Percentiles rank a stretch among this genome's conserved stretches.
phyloP scores from a whole-genome alignment of 2,888 invertebrate genomes.

The Diachrysia chrysitis region DNA sequence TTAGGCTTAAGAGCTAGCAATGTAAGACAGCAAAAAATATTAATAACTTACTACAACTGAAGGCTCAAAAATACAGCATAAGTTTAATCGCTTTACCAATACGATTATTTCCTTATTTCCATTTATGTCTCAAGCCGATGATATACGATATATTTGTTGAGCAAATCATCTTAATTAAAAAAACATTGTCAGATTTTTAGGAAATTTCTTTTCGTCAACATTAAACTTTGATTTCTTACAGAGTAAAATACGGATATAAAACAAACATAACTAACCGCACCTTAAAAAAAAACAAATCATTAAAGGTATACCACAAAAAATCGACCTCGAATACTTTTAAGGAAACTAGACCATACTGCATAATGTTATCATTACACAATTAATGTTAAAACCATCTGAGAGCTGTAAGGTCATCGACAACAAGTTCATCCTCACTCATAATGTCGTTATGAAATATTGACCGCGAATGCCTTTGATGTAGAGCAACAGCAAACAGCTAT shows the following conservation, averaged over 20 bases:
- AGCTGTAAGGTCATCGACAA: conserved; percentile 54
- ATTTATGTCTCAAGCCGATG: no score
- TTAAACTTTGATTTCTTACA: no score
- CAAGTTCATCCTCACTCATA: conserved; percentile 76
- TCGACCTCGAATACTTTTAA: conserved; percentile 27
- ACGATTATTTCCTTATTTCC: no score
- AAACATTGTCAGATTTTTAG: no score
- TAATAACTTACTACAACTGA: no score
- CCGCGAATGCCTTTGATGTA: conserved; percentile 76
- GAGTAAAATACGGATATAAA: neutral
- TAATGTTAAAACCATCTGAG: conserved; percentile 34
- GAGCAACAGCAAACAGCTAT: conserved; percentile 78
- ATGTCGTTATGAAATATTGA: conserved; percentile 76
- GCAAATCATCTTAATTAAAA: no score
- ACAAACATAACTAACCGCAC: neutral
- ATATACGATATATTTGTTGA: no score
- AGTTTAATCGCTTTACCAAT: no score
- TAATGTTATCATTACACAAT: conserved; percentile 35
- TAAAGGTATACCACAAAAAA: neutral
- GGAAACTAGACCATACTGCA: conserved; percentile 35
- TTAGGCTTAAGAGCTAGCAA: no score
- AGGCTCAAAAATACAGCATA: no score
- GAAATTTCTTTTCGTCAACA: no score
- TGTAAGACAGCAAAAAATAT: no score
- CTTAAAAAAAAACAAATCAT: neutral